phyloP scores from a whole-genome alignment of 2,888 invertebrate species.

The Malthinus flaveolus region DNA sequence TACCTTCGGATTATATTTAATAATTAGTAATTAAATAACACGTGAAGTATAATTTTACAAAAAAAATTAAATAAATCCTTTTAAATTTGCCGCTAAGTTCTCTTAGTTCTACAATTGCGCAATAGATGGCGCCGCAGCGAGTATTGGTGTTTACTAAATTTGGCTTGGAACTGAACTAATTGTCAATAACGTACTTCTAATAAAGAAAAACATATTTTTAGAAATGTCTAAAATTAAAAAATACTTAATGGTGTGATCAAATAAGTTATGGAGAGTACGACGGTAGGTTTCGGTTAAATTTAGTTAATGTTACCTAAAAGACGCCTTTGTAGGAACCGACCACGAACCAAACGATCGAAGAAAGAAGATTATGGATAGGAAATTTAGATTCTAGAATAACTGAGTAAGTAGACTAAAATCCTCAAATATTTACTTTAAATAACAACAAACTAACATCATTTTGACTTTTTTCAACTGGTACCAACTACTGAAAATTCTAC shows the following conservation, averaged over 20 bases:
- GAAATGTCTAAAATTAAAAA: slow-evolving; percentile 5
- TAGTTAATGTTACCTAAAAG: background rate
- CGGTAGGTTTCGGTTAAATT: background rate
- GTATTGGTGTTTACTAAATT: background rate
- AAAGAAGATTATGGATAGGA: slow-evolving; percentile 87
- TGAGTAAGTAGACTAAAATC: slow-evolving; percentile 76
- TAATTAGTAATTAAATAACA: too few species aligned
- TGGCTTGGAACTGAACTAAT: background rate
- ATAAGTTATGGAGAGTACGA: too few species aligned
- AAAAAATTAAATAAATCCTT: too few species aligned
- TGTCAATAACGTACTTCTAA: slow-evolving; percentile 8
- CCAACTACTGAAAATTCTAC: slow-evolving; percentile 94
- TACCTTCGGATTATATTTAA: too few species aligned
- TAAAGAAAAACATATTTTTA: background rate
- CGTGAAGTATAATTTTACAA: too few species aligned
- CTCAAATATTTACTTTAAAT: slow-evolving; percentile 12
- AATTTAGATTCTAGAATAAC: slow-evolving; percentile 87
- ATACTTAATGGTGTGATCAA: slow-evolving; percentile 1
- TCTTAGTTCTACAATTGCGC: too few species aligned
- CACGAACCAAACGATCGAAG: slow-evolving; percentile 52
- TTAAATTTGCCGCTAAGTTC: too few species aligned
- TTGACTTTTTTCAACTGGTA: slow-evolving; percentile 71
- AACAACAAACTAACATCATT: slow-evolving; percentile 19
- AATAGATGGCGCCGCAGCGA: background rate
- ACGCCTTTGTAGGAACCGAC: background rate